A percentile compares a stretch with the other conserved stretches of the same genome.
phyloP scores from a whole-genome alignment of 2,113 vertebrate species.

The Thermophis baileyi region DNA sequence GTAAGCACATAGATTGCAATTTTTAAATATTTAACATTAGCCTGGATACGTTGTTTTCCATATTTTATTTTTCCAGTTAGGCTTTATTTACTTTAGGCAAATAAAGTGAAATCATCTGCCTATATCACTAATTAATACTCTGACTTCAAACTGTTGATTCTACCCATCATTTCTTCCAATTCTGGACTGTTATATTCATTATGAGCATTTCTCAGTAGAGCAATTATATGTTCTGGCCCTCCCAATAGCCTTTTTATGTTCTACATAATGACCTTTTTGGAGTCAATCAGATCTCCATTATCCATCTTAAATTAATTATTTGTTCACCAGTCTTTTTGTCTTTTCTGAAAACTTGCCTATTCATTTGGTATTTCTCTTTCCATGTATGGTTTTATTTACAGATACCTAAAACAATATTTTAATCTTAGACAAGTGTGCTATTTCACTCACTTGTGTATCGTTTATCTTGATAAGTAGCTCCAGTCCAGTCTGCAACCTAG shows the following conservation, averaged over 20 bases:
- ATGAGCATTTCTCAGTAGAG: neutral
- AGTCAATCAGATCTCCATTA: neutral
- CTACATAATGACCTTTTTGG: neutral
- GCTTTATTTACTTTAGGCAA: neutral
- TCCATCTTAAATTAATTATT: neutral
- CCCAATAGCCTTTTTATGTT: neutral
- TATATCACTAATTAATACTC: neutral
- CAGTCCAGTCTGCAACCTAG: slow-evolving; percentile 97
- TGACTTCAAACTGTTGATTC: neutral
- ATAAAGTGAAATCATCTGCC: neutral
- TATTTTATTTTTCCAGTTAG: neutral
- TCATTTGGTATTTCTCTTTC: neutral
- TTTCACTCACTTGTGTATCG: slow-evolving; percentile 91
- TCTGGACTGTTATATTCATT: neutral
- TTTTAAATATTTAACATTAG: neutral
- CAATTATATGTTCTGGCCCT: neutral
- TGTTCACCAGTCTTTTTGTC: neutral
- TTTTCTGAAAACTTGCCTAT: neutral
- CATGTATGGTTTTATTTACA: neutral
- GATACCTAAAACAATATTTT: neutral
- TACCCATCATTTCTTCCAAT: neutral
- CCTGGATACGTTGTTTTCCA: neutral
- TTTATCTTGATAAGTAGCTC: slow-evolving; percentile 98
- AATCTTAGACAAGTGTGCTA: neutral
- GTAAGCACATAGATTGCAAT: neutral